Evolutionary conservation across 2,888 invertebrate species (phyloP).

Genomic region (Sarcophaga carnaria): DNA sequence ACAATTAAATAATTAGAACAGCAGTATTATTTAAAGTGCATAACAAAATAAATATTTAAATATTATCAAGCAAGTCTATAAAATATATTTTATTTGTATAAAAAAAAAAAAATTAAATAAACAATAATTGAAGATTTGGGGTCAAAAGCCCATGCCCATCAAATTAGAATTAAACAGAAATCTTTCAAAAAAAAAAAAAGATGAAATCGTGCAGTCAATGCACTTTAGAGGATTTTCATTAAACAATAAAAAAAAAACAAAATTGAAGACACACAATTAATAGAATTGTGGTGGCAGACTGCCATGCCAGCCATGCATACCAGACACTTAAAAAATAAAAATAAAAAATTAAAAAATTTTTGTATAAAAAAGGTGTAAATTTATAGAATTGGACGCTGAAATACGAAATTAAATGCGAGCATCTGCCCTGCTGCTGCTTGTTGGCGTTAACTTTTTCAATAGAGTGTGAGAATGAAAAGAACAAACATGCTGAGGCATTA

Average conservation of each 20-base stretch:
- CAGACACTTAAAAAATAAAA: constrained; percentile 17
- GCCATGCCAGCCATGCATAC: neutral
- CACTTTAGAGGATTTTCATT: constrained; percentile 42
- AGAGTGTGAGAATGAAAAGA: constrained; percentile 32
- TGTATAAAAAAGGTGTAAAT: constrained; percentile 20
- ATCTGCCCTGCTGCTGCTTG: no score
- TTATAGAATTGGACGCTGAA: constrained; percentile 30
- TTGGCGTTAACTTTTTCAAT: neutral
- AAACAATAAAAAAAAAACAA: constrained; percentile 23
- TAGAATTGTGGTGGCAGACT: no score
- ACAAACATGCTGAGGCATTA: constrained; percentile 12
- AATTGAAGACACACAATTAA: no score
- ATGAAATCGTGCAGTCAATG: constrained; percentile 55
- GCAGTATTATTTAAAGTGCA: no score
- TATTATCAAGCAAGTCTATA: no score
- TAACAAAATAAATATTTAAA: no score
- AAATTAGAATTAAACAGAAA: constrained; percentile 6
- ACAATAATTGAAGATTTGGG: neutral
- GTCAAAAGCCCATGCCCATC: constrained; percentile 42
- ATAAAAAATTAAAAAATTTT: no score
- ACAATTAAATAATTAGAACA: neutral
- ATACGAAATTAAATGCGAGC: no score
- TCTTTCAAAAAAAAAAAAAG: neutral
- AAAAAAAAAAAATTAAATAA: no score
- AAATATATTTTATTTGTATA: no score